These are phyloP conservation scores for Spodoptera frugiperda DNA, from an alignment of 1,140 invertebrate species.

Conservation along the genomic window DNA sequence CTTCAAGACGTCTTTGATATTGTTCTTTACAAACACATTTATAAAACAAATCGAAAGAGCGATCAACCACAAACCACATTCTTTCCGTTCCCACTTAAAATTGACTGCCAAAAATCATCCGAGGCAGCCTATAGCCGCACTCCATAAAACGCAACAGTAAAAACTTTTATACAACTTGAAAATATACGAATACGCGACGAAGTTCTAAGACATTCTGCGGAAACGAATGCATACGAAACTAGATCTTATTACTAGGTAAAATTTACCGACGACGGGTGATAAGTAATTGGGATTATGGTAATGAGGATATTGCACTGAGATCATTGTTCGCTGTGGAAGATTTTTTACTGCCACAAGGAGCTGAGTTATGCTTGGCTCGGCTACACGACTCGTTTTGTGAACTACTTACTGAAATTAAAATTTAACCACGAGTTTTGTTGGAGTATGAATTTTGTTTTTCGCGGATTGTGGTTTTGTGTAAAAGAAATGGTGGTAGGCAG, in stretches of 20 bases:
- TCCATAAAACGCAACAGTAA: conserved; percentile 8
- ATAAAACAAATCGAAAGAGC: no score
- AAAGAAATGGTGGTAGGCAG: background rate
- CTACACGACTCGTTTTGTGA: conserved; percentile 33
- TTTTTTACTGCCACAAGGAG: conserved; percentile 31
- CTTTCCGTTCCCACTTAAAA: no score
- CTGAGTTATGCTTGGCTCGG: conserved; percentile 29
- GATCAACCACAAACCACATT: no score
- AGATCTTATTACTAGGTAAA: conserved; percentile 32
- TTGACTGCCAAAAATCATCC: background rate
- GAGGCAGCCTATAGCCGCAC: background rate
- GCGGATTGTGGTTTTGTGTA: background rate
- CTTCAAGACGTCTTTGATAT: no score
- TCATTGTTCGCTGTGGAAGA: conserved; percentile 23
- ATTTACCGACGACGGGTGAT: conserved; percentile 27
- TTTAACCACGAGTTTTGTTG: conserved; percentile 23
- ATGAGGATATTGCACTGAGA: conserved; percentile 37
- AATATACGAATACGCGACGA: background rate
- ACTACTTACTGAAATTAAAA: conserved; percentile 46
- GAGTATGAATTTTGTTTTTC: conserved; percentile 30
- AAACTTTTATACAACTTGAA: conserved; percentile 8
- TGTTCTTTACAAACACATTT: no score
- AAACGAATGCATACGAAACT: conserved; percentile 40
- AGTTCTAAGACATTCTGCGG: conserved; percentile 21
- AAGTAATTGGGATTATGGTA: conserved; percentile 47